Base-by-base conservation (phyloP, 2,113 vertebrate genomes). In the Fulmarus glacialis region DNA sequence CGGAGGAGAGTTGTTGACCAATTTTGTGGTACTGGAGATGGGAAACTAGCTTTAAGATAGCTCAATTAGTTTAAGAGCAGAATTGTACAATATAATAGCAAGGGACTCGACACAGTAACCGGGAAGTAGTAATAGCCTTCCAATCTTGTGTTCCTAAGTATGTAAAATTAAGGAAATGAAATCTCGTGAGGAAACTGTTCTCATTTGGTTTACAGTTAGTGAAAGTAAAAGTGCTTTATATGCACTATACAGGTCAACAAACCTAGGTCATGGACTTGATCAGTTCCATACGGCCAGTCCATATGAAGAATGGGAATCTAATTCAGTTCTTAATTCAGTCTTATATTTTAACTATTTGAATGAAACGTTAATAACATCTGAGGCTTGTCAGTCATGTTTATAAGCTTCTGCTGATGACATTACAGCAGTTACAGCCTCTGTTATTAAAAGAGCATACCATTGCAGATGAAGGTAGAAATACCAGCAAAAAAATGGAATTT, bases 341-440 rank as follows among this genome's bases (percentile, higher is more conserved):
- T 90, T 89, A 15, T 27, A 27, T 78, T 94, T 81, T 89, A 95
- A 78, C 52, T 82, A 75, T 29, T 81, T 48, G 38, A 96, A 36
- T 50, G 83, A 89, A 91, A 82, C 11, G 0, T 84, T 93, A 89
- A 7, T 87, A 87, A 78, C 29, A 36, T 92, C 60, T 91, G 89
- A 91, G 56, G 52, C 77, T 95, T 93, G 77, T 91, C 97, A 74
- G 59, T 91, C 80, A 63, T 82, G 21, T 95, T 96, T 91, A 89
- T 87, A 91, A 95, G 89, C 64, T 89, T 93, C 89, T 96, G 91
- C 73, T 89, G 84, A 67, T 94, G 81, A 84, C 47, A 83, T 95
- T 78, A 40, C 8, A 50, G 47, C 50, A 87, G 75, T 92, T 92
- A 58, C 17, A 59, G 81, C n/a, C 73, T 63, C 68, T 78, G 75